These are phyloP conservation scores for Anoplophora glabripennis DNA, from an alignment of 1,140 invertebrate genomes.

Conservation along the genomic window DNA sequence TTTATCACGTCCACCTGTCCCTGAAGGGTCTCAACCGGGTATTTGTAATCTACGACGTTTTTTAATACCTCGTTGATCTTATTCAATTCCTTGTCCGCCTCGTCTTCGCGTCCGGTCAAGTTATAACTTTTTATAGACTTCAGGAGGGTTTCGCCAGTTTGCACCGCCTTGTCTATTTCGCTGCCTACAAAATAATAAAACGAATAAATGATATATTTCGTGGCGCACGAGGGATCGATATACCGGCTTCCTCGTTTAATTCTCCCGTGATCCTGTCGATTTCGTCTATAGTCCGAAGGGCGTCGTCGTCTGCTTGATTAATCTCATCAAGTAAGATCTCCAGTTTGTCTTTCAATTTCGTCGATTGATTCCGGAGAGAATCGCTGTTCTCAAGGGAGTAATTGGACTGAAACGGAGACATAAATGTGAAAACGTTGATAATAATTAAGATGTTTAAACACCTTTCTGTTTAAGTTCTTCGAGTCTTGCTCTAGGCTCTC, in stretches of 20 bases:
- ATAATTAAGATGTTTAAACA: slow-evolving; percentile 10
- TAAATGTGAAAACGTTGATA: background rate
- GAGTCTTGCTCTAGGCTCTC: slow-evolving; percentile 56
- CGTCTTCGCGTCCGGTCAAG: slow-evolving; percentile 50
- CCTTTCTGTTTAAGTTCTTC: slow-evolving; percentile 57
- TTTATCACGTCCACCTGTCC: slow-evolving; percentile 54
- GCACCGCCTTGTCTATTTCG: slow-evolving; percentile 72
- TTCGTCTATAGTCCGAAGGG: slow-evolving; percentile 60
- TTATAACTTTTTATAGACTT: slow-evolving; percentile 62
- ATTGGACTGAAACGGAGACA: slow-evolving; percentile 34
- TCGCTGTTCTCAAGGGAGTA: slow-evolving; percentile 50
- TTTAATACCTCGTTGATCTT: slow-evolving; percentile 64
- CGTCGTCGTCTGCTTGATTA: slow-evolving; percentile 52
- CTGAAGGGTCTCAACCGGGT: slow-evolving; percentile 63
- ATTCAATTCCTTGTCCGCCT: slow-evolving; percentile 58
- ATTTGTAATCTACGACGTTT: slow-evolving; percentile 63
- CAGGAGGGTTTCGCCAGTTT: slow-evolving; percentile 69
- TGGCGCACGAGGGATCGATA: too few species aligned
- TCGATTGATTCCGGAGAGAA: slow-evolving; percentile 54
- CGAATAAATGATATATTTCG: background rate
- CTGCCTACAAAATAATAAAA: slow-evolving; percentile 50
- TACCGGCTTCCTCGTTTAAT: slow-evolving; percentile 62
- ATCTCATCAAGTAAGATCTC: slow-evolving; percentile 55
- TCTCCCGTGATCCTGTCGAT: slow-evolving; percentile 65
- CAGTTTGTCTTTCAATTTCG: slow-evolving; percentile 56